Evolutionary conservation across 2,888 invertebrate species (phyloP), one percentile per base, ranked within the genome.

Genomic region (Lasioglossum lativentre): DNA sequence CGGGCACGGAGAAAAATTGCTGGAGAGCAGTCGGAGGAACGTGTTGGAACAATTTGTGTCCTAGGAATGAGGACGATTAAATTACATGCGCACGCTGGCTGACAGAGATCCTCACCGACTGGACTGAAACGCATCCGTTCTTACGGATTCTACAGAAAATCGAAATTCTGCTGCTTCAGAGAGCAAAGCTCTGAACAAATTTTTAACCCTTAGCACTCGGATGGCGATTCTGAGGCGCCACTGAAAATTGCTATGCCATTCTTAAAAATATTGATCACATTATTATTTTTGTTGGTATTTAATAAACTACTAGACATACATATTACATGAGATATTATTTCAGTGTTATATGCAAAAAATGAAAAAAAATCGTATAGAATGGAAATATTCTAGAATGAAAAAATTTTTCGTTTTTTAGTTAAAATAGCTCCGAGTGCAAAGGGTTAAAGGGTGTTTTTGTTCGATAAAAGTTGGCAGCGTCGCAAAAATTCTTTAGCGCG

Each of bases 1-100:
- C 70, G 40, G n/a, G 66, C 38, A 73, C 78, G 30, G 40, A 23
- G 81, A 78, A 72, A 81, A 78, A 81, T 81, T 81, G 47, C 78
- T 27, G 19, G n/a, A 23, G 47, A 70, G 2, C 30, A 16, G 77
- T 52, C 72, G 30, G 27, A 23, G 38, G 38, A 63, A 72, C 47
- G 66, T 19, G 38, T 16, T 45, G 40, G 72, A 12, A 71, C 42
- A 63, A 77, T 77, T 77, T 38, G 70, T 38, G 45, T 23, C 12
- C 70, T 27, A 34, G 71, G 45, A 78, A 73, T 40, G 81, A 27
- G 56, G 30, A 47, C 34, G 75, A 68, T 80, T 80, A 75, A 47
- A 79, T 79, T 79, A 45, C 30, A 72, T 12, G 72, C 45, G 19
- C 71, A 45, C 38, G 4, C 38, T 70, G 40, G 70, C 38, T 40